Base-by-base conservation (phyloP, 2,888 invertebrate genomes). In the Noctua janthe region DNA sequence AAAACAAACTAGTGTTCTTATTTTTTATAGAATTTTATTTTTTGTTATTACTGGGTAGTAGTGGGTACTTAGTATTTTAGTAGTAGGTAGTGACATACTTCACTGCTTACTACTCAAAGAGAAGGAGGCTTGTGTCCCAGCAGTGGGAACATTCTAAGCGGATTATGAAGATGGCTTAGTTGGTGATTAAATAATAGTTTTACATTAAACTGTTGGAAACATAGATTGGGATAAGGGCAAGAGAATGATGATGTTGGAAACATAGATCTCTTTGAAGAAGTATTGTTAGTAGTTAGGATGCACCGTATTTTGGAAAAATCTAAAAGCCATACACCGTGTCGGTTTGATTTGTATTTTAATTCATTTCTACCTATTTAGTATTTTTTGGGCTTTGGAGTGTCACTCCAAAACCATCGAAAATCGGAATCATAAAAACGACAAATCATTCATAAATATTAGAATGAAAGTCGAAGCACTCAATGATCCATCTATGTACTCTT, bases 401-500 rank as follows among this genome's bases (percentile, higher is more conserved):
- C 20, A 29, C 23, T n/a, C 29, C 11, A 78, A 54, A 64, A 17
- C 10, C 20, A 69, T 59, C 17, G 11, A n/a, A 35, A 74, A 47
- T 13, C 35, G 1, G 0, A 81, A 64, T 56, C 10, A 66, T 66
- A 62, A 71, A 74, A 74, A 47, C 13, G 39, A 76, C 71, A 72
- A 66, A 71, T 77, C 71, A 81, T 81, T 78, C 59, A 74, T 51
- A 81, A 81, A 81, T 71, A 82, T 83, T 78, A 71, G 51, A 54
- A 62, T 75, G 67, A 10, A 29, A 75, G 67, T 76, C 73, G 78
- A 78, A 84, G 80, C 79, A 75, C 76, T 83, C 79, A 83, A 84
- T 82, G 82, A 87, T 82, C 74, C 72, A 82, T 87, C 80, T 81
- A 77, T 80, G 78, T 87, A 81, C 67, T 77, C 35, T 85, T 78